A percentile compares a stretch with the other conserved stretches of the same genome.
Evolutionary conservation across 53 echinoderm and acorn worm species (phyloP).

Genomic region (Echinarachnius parma): DNA sequence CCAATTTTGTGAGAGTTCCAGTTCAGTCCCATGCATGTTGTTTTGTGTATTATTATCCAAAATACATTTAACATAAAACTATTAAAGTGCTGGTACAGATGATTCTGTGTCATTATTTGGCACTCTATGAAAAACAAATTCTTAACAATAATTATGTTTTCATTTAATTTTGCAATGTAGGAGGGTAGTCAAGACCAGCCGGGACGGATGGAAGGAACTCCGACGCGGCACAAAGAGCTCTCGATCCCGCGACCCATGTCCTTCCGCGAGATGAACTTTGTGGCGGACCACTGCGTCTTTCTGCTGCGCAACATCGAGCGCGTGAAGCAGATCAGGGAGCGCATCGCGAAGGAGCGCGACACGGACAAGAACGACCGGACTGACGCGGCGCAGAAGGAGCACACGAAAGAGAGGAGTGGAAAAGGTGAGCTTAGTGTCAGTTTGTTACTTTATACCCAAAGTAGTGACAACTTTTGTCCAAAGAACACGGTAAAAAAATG

Average conservation of each 20-base stretch:
- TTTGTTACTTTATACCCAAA: no score
- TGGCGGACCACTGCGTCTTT: constrained; percentile 72
- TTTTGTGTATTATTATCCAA: no score
- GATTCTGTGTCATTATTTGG: no score
- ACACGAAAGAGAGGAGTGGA: constrained; percentile 56
- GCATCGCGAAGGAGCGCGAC: constrained; percentile 56
- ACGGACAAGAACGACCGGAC: constrained; percentile 24
- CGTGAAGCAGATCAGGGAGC: constrained; percentile 78
- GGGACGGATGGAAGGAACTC: constrained; percentile 18
- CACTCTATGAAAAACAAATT: background rate
- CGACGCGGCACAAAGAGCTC: constrained; percentile 46
- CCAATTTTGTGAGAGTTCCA: no score
- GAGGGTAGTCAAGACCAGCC: constrained; percentile 36
- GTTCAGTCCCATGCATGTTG: no score
- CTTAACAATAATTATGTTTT: background rate
- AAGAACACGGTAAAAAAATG: no score
- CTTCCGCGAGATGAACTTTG: constrained; percentile 87
- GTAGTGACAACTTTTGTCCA: background rate
- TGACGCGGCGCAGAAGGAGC: constrained; percentile 19
- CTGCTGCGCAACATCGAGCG: constrained; percentile 95
- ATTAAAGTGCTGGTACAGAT: no score
- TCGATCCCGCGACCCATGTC: constrained; percentile 86
- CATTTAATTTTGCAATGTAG: constrained; percentile 1
- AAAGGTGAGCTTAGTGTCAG: constrained; percentile 54
- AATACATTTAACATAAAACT: no score